Percentiles rank a stretch among this genome's conserved stretches.
phyloP scores from a whole-genome alignment of 2,113 vertebrate species.

The Sinosuthora webbiana region DNA sequence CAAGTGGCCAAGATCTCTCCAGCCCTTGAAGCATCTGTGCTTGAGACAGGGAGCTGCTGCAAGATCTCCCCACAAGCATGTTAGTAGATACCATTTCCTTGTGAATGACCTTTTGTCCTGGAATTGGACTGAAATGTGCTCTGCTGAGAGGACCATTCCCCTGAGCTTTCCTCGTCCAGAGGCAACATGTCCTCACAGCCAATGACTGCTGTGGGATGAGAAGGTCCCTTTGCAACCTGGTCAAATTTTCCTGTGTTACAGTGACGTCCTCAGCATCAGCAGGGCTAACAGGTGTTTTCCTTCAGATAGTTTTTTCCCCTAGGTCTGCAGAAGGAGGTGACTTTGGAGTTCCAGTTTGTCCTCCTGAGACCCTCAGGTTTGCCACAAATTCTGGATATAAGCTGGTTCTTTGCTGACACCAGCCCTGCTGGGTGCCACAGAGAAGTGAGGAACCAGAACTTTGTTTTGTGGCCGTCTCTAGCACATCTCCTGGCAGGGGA shows the following conservation, averaged over 20 bases:
- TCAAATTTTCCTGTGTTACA: background rate
- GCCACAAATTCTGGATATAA: background rate
- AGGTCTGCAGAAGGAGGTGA: background rate
- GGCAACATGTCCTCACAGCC: background rate
- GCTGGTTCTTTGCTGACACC: background rate
- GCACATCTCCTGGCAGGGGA: background rate
- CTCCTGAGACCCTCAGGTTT: background rate
- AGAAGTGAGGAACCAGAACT: background rate
- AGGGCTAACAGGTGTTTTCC: background rate
- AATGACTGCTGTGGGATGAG: background rate
- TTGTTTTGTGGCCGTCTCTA: background rate
- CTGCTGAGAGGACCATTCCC: background rate
- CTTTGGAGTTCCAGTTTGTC: background rate
- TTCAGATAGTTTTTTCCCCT: background rate
- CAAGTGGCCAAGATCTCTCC: rapidly evolving
- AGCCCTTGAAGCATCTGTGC: background rate
- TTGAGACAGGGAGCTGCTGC: background rate
- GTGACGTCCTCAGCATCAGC: background rate
- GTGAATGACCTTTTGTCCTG: background rate
- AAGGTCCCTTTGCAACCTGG: background rate
- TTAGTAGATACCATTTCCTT: background rate
- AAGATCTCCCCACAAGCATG: background rate
- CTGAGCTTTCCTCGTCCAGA: background rate
- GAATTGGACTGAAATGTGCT: background rate
- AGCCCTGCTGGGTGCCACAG: background rate